Conservation (phyloP, 2,888 invertebrate species). For the Eupithecia centaureata region DNA sequence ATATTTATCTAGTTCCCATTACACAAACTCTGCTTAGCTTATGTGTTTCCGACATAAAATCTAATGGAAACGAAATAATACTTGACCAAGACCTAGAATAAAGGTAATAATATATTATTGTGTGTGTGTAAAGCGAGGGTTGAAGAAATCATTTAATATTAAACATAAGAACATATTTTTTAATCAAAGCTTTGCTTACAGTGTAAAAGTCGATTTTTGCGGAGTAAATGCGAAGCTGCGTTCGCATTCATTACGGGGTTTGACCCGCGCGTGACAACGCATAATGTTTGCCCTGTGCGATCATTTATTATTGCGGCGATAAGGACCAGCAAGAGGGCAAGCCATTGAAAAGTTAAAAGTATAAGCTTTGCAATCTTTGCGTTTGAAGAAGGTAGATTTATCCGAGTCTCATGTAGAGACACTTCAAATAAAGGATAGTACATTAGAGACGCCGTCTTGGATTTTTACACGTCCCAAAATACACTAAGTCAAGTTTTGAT, state of each 20-base stretch:
- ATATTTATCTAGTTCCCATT: no score
- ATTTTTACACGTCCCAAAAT: no score
- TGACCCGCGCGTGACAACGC: slow-evolving; percentile 70
- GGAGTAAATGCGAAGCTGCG: slow-evolving; percentile 57
- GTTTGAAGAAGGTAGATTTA: background rate
- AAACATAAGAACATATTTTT: background rate
- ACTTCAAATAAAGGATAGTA: no score
- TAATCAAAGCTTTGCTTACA: background rate
- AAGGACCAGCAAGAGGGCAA: slow-evolving; percentile 47
- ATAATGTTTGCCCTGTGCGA: slow-evolving; percentile 64
- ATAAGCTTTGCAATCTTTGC: background rate
- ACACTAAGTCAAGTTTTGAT: no score
- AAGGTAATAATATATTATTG: no score
- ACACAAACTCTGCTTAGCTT: no score
- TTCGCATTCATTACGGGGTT: slow-evolving; percentile 69
- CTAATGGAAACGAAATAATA: no score
- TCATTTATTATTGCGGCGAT: slow-evolving; percentile 66
- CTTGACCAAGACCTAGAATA: no score
- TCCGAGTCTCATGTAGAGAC: background rate
- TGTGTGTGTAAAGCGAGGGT: no score
- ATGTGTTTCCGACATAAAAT: no score
- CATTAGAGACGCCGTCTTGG: no score
- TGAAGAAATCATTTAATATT: background rate
- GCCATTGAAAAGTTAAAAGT: slow-evolving; percentile 3
- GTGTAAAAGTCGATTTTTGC: slow-evolving; percentile 62